Evolutionary conservation across 1,140 invertebrate genomes (phyloP), one percentile per base, ranked within the genome.

Genomic region (Drosophila insularis): DNA sequence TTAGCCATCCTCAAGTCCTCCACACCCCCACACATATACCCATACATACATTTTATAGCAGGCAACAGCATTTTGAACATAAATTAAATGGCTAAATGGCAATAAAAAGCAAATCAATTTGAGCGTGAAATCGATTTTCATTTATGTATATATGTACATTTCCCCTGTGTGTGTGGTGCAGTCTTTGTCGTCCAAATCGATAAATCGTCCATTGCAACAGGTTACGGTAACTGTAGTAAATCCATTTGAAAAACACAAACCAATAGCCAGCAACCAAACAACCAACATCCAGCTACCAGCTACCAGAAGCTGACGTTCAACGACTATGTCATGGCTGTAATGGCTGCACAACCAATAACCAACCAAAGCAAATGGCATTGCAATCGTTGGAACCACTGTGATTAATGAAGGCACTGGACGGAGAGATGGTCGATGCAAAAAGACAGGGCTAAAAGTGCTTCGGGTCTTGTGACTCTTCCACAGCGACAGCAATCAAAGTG

Each of bases 41-140:
- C 17, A 50, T 13, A 58, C 4, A 19, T 58, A 35, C 32, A 50
- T 68, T 65, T 59, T 76, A 68, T 73, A 54, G 67, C 73, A 69
- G 74, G 4, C 68, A 62, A 50, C 78, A 27, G 5, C 27, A 27
- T 53, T 85, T 68, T 76, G 61, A 56, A 74, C 81, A 87, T 87
- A 86, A 86, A 86, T 86, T 86, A 87, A 87, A 82, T 82, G 75
- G 75, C 79, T 69, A 17, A 17, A 50, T 35, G 46, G 71, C 82
- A 87, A 86, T 86, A 86, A 86, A 86, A 89, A 78, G 68, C 66
- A 89, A 85, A 86, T 86, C 82, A 86, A 86, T 82, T 86, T 82
- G 79, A 86, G 84, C 82, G 82, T 86, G 75, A 86, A 87, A 86
- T 86, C 82, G 82, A 86, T 87, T 86, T 87, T 82, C 79, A 73